Conservation (phyloP, 1,140 invertebrate genomes). For the Atta texana region DNA sequence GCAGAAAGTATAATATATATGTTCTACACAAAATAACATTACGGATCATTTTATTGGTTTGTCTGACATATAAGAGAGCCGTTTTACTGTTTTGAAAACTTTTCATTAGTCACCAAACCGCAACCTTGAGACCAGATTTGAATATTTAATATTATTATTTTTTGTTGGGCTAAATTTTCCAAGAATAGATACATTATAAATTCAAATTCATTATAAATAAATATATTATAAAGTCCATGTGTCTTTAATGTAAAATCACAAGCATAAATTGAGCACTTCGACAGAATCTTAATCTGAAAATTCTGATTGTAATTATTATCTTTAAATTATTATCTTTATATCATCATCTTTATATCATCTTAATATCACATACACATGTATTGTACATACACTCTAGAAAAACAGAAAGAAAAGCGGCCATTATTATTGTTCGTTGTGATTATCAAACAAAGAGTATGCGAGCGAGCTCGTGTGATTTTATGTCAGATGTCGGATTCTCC, state of each 20-base stretch:
- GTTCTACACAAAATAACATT: constrained; percentile 3
- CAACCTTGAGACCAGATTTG: background rate
- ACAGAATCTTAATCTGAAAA: background rate
- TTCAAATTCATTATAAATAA: background rate
- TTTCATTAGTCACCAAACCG: constrained; percentile 33
- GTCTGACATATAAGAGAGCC: background rate
- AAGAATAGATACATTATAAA: constrained; percentile 34
- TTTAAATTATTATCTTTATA: background rate
- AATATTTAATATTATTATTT: constrained; percentile 47
- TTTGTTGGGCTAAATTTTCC: background rate
- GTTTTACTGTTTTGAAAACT: constrained; percentile 1
- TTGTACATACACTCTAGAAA: background rate
- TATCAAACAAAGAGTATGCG: background rate
- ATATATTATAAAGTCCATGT: constrained; percentile 38
- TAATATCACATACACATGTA: background rate
- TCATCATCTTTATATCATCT: background rate
- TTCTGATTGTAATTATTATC: constrained; percentile 1
- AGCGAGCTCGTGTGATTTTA: constrained; percentile 19
- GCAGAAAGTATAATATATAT: background rate
- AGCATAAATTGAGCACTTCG: background rate
- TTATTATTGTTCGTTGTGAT: background rate
- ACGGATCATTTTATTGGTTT: background rate
- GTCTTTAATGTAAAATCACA: background rate
- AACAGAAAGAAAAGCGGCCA: background rate
- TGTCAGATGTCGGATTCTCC: background rate